Evolutionary conservation across 1,140 invertebrate species (phyloP), one percentile per base, ranked within the genome.

Genomic region (Pseudomyrmex sp.): DNA sequence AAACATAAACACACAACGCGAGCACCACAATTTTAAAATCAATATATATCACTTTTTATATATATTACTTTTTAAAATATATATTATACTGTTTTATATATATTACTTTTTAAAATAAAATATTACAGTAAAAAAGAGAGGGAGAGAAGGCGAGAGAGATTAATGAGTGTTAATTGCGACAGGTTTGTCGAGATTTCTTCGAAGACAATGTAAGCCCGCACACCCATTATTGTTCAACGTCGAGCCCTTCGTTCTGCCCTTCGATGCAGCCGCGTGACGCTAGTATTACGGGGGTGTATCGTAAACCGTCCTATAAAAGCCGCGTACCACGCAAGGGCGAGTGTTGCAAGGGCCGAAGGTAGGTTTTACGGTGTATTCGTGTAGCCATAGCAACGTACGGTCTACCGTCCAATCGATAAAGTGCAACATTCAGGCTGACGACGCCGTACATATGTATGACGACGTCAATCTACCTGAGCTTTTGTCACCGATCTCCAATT

Each of bases 311-410:
- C 86, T 54, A 84, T 90, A 86, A 89, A 90, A 86, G 86, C 69
- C 83, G 73, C 84, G 84, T 74, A 76, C 44, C 63, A 77, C 63
- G 82, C 75, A 87, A 85, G 73, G 77, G 88, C 85, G 82, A 87
- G 65, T 61, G 48, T 56, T 63, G 58, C 52, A 74, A 68, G 85
- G 74, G 82, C 77, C 83, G 82, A 83, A 80, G 87, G 77, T 77
- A 84, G 79, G 79, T 75, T 85, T 83, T 56, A 72, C 44, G 88
- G 89, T 79, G 85, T 85, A 69, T 88, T 89, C 76, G 86, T 79
- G 91, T 92, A 90, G 76, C 86, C 91, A 92, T 92, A 86, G 92
- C 87, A 91, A 92, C 92, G 82, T 70, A 84, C 82, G 44, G 35
- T 85, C 62, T 84, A 83, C 85, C 87, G 26, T 80, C 73, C 59